These are phyloP conservation scores for Andrena hattorfiana DNA, from an alignment of 2,888 invertebrate species.

Conservation along the genomic window DNA sequence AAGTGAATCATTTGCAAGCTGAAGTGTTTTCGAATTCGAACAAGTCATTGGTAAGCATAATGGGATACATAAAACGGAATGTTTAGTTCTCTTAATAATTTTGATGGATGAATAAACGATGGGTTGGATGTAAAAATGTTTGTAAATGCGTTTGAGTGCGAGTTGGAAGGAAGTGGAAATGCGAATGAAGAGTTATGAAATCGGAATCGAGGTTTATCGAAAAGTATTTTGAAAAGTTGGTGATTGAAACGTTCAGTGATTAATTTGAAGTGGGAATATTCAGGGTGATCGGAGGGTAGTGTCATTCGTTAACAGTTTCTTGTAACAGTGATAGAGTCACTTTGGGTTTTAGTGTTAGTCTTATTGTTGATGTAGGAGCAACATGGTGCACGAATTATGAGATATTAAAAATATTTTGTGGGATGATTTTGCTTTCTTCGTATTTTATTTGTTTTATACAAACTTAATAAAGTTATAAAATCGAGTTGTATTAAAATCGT, in stretches of 20 bases:
- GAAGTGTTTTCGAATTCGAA: background rate
- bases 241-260: background rate
- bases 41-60: slow-evolving; percentile 13
- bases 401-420: no score
- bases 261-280: background rate
- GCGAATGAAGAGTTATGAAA: background rate
- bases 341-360: background rate
- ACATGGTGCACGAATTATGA: no score
- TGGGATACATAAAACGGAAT: no score
- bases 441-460: no score
- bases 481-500: no score
- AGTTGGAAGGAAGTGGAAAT: background rate
- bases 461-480: no score
- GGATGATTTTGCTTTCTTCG: no score
- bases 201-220: background rate
- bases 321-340: background rate
- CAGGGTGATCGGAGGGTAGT: background rate
- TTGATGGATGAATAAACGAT: no score
- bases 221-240: background rate
- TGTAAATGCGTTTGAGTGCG: background rate
- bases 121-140: no score
- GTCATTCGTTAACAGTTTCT: background rate
- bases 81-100: no score
- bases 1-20: background rate
- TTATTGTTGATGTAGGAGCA: background rate